Evolutionary conservation across 2,797 vertebrate genomes (phyloP), one percentile per base, ranked within the genome.

Genomic region (Acanthurus lineatus): DNA sequence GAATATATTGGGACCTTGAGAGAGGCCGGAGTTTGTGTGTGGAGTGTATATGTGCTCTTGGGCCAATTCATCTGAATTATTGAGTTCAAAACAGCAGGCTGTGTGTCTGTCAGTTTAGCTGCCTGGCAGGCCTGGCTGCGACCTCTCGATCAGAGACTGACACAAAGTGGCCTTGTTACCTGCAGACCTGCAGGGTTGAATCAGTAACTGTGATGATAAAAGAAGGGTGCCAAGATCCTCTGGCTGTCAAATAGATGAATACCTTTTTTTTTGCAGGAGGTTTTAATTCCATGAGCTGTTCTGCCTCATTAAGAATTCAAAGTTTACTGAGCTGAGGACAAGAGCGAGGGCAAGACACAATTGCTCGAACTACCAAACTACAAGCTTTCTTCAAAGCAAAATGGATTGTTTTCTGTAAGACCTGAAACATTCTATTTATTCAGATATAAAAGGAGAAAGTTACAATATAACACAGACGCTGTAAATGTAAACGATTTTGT

Each of bases 1-100:
- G 79, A 85, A 73, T 67, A 85, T 87, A 87, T 79, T 85, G 62
- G 56, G 82, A 70, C 69, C 77, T 48, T 54, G 54, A 77, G 62
- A 79, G 62, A 63, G 6, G 42, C 15, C 15, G 4, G 11, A 20
- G 22, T 54, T 12, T 54, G 20, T 53, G 20, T 53, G 52, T 53
- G 52, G n/a, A 14, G 66, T 40, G 42, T 52, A 70, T 44, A 40
- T 60, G 28, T 56, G 44, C 56, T 69, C 58, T 38, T 12, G n/a
- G 53, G 32, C 67, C 75, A 82, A 86, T 86, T 76, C 70, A 64
- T 84, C 53, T 66, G 48, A 82, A 86, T 82, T 87, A 86, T 86
- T 86, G 75, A 86, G 80, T 82, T 35, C 66, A 65, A 77, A 89
- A 79, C 76, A 73, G 32, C 15, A 51, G 42, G 57, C 75, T 20